Conservation (phyloP, 1,140 invertebrate species). For the Meloidogyne chitwoodi region DNA sequence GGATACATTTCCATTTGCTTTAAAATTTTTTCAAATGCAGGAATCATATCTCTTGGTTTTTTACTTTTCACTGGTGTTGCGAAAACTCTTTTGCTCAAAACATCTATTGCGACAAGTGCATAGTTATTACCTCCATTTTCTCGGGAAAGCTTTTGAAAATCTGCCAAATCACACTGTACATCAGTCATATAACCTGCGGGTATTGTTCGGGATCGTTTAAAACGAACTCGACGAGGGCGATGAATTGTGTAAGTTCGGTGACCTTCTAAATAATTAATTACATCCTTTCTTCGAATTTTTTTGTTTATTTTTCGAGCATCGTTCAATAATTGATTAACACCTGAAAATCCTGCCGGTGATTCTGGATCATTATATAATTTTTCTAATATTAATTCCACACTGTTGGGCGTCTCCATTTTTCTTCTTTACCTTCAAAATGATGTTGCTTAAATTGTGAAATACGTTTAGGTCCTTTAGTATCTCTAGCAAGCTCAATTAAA, state of each 20-base stretch:
- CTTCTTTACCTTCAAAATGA: neutral
- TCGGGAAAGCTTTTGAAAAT: conserved; percentile 6
- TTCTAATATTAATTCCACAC: neutral
- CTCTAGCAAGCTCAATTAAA: neutral
- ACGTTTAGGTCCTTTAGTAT: neutral
- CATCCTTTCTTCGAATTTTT: conserved; percentile 16
- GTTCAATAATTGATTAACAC: conserved; percentile 2
- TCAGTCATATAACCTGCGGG: conserved; percentile 34
- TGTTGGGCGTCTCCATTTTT: neutral
- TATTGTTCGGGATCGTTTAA: conserved; percentile 11
- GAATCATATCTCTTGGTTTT: conserved; percentile 8
- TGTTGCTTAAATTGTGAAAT: neutral
- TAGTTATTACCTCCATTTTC: conserved; percentile 21
- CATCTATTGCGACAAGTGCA: conserved; percentile 27
- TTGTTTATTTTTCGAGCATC: neutral
- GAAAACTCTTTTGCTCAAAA: conserved; percentile 27
- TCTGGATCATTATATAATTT: conserved; percentile 14
- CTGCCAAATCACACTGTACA: conserved; percentile 29
- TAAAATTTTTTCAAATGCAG: conserved; percentile 20
- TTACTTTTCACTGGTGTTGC: conserved; percentile 15
- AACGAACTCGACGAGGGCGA: neutral
- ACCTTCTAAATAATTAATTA: conserved; percentile 12
- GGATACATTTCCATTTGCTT: too few relatives aligned
- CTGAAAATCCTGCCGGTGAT: conserved; percentile 5
- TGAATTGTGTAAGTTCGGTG: conserved; percentile 31